phyloP scores from a whole-genome alignment of 2,797 vertebrate genomes.

The Clarias laeviceps region DNA sequence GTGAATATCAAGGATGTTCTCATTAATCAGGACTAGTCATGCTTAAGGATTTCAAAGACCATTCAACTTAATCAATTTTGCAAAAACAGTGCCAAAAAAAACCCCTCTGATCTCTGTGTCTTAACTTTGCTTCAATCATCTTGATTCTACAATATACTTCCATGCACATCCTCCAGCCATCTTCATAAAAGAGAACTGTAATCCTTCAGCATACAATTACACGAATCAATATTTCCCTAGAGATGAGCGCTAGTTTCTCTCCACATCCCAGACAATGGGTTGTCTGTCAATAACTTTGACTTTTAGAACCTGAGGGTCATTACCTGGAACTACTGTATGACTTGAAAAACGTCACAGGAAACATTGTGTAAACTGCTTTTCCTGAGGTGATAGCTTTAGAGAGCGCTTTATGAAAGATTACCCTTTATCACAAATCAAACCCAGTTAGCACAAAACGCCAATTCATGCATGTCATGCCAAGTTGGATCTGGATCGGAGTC shows the following conservation, averaged over 20 bases:
- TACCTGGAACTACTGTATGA: neutral
- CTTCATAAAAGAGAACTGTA: neutral
- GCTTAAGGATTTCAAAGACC: neutral
- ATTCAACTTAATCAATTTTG: conserved; percentile 3
- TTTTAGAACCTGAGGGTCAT: neutral
- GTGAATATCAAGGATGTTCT: neutral
- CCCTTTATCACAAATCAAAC: neutral
- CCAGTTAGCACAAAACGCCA: too few species aligned
- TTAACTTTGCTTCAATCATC: neutral
- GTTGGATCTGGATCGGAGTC: too few species aligned
- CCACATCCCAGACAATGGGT: neutral
- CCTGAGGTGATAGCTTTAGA: neutral
- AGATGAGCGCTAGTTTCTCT: neutral
- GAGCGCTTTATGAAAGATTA: neutral
- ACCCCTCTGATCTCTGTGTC: neutral
- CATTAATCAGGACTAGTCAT: neutral
- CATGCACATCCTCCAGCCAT: neutral
- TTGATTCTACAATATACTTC: neutral
- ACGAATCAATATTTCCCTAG: neutral
- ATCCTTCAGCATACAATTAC: neutral
- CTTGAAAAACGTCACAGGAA: neutral
- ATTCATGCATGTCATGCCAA: too few species aligned
- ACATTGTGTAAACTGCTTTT: neutral
- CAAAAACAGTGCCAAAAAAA: neutral
- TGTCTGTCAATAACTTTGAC: neutral